phyloP scores from a whole-genome alignment of 2,888 invertebrate genomes.

The Drosophila vallismaia region DNA sequence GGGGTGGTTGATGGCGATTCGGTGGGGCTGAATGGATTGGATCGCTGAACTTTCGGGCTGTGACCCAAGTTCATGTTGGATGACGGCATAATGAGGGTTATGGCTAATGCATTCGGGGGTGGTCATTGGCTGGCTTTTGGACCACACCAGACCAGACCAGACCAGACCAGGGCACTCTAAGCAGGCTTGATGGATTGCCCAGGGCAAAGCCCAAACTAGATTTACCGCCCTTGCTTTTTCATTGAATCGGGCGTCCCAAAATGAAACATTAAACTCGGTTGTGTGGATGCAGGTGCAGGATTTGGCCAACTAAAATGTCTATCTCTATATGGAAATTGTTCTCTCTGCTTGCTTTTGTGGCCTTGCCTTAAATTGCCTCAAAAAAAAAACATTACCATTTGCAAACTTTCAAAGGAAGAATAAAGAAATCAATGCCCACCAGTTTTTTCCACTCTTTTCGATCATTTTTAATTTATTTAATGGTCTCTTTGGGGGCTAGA shows the following conservation, averaged over 20 bases:
- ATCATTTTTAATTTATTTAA: conserved; percentile 49
- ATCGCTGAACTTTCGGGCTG: conserved; percentile 46
- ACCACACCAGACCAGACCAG: background rate
- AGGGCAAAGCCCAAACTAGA: conserved; percentile 34
- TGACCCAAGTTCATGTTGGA: conserved; percentile 28
- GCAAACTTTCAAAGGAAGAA: conserved; percentile 18
- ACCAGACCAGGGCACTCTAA: background rate
- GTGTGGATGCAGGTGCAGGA: conserved; percentile 51
- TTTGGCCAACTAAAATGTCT: conserved; percentile 37
- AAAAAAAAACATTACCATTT: conserved; percentile 3
- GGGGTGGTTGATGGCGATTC: conserved; percentile 50
- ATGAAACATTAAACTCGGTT: conserved; percentile 62
- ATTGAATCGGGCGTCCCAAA: conserved; percentile 55
- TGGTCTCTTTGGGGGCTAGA: conserved; percentile 16
- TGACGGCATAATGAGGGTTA: conserved; percentile 71
- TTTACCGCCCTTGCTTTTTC: background rate
- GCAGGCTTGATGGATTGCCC: conserved; percentile 53
- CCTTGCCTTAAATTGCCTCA: conserved; percentile 30
- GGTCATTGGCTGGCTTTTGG: conserved; percentile 34
- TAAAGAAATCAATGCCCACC: conserved; percentile 21
- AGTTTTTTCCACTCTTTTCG: conserved; percentile 11
- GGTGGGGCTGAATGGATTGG: conserved; percentile 75
- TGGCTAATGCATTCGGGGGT: conserved; percentile 69
- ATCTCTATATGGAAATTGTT: conserved; percentile 11
- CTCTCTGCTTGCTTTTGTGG: conserved; percentile 16